These are phyloP conservation scores for Leptodactylus fuscus DNA, from an alignment of 2,113 vertebrate genomes.

Conservation along the genomic window DNA sequence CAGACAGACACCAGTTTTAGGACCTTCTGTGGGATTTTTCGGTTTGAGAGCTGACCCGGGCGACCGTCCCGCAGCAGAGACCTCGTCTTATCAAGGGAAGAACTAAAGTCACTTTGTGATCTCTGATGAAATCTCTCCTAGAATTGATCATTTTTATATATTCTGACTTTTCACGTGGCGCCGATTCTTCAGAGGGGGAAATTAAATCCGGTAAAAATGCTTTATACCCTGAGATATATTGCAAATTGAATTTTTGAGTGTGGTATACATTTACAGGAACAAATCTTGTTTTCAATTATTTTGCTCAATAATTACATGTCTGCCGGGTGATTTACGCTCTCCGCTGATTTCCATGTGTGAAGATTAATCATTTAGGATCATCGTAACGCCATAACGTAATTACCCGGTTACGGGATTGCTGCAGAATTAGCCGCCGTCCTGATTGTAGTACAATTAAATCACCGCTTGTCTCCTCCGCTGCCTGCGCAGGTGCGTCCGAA, in stretches of 20 bases:
- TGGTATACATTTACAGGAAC: conserved; percentile 26
- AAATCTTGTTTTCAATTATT: conserved; percentile 56
- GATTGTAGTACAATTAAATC: neutral
- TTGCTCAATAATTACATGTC: conserved; percentile 53
- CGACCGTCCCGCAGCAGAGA: too few relatives aligned
- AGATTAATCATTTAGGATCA: conserved; percentile 38
- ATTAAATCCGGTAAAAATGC: neutral
- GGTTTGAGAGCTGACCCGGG: too few relatives aligned
- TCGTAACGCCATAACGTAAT: conserved; percentile 15
- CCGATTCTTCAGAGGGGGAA: neutral
- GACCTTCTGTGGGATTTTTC: too few relatives aligned
- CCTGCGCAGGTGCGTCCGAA: neutral
- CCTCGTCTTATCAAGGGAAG: too few relatives aligned
- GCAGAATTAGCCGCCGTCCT: neutral
- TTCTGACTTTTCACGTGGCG: neutral
- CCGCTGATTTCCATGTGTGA: conserved; percentile 15
- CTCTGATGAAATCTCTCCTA: neutral
- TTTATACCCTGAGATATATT: conserved; percentile 39
- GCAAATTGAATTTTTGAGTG: conserved; percentile 54
- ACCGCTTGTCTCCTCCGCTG: neutral
- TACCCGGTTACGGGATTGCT: neutral
- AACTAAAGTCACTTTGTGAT: neutral
- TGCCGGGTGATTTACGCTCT: conserved; percentile 38
- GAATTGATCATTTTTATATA: neutral
- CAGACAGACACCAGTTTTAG: too few relatives aligned